phyloP scores from a whole-genome alignment of 35 echinoderm and acorn worm species.

The Holothuria glaberrima region DNA sequence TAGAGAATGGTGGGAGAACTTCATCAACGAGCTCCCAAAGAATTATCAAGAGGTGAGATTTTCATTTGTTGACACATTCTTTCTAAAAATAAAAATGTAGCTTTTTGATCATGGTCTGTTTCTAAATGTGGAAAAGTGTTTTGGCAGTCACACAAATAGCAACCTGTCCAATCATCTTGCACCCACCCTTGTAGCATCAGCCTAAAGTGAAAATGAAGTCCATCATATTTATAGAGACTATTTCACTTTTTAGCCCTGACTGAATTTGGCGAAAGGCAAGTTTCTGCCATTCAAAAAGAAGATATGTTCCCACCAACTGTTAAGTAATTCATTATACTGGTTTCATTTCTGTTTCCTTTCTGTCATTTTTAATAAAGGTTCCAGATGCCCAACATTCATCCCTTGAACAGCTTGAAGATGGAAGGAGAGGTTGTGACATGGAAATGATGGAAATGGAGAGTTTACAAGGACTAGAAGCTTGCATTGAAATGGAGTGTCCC shows the following conservation, averaged over 20 bases:
- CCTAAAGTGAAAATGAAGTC: neutral
- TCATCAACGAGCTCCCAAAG: slow-evolving; percentile 8
- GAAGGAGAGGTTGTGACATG: neutral
- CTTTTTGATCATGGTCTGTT: neutral
- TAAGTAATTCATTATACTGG: neutral
- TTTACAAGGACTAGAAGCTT: slow-evolving; percentile 9
- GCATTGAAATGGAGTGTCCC: slow-evolving; percentile 12
- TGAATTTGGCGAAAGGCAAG: neutral
- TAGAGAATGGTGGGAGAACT: slow-evolving; percentile 16
- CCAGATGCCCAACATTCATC: neutral
- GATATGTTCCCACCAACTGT: neutral
- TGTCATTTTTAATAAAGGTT: slow-evolving; percentile 2
- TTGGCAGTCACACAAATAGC: neutral
- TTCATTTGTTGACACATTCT: neutral
- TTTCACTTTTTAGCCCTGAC: neutral
- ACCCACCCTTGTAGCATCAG: neutral
- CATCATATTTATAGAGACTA: neutral
- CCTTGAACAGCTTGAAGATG: slow-evolving; percentile 15
- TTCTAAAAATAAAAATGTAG: neutral
- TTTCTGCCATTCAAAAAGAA: neutral
- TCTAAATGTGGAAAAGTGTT: neutral
- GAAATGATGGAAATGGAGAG: neutral
- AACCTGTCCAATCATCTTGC: slow-evolving; percentile 1
- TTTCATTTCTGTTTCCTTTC: neutral
- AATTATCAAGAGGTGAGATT: slow-evolving; percentile 1